These are phyloP conservation scores for Platanista minor DNA, from an alignment of 2,113 vertebrate genomes.

Conservation along the genomic window DNA sequence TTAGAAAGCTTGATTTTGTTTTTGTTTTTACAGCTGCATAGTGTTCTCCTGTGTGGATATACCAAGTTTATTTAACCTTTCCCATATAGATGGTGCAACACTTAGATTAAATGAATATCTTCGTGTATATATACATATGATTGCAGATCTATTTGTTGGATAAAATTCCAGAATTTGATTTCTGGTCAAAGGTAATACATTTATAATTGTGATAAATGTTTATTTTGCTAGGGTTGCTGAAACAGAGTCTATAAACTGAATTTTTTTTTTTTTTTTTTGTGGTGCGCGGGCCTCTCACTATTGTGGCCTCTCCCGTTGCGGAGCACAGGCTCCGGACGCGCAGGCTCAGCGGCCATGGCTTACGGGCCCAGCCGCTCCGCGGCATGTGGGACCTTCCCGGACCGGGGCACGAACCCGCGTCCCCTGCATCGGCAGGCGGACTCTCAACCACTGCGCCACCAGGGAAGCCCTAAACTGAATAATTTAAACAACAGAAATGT, in stretches of 20 bases:
- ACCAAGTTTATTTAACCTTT: neutral
- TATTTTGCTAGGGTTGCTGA: neutral
- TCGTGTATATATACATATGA: neutral
- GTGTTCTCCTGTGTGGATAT: neutral
- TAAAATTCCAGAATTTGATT: neutral
- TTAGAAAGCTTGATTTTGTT: neutral
- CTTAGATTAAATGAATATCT: neutral
- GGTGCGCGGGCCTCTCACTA: no score
- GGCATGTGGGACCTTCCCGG: no score
- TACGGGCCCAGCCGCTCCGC: no score
- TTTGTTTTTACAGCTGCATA: neutral
- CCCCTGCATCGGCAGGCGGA: no score
- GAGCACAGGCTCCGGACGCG: no score
- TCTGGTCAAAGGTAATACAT: neutral
- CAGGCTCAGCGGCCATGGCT: no score
- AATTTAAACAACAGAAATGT: neutral
- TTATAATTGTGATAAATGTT: neutral
- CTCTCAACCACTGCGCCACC: no score
- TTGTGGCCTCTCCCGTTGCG: no score
- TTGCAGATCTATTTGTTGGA: neutral
- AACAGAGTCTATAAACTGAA: neutral
- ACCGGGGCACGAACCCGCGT: no score
- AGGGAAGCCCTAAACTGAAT: no score
- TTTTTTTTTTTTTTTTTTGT: no score
- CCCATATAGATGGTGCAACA: neutral